Evolutionary conservation across 2,888 invertebrate genomes (phyloP).

Genomic region (Heliconius ethilla): DNA sequence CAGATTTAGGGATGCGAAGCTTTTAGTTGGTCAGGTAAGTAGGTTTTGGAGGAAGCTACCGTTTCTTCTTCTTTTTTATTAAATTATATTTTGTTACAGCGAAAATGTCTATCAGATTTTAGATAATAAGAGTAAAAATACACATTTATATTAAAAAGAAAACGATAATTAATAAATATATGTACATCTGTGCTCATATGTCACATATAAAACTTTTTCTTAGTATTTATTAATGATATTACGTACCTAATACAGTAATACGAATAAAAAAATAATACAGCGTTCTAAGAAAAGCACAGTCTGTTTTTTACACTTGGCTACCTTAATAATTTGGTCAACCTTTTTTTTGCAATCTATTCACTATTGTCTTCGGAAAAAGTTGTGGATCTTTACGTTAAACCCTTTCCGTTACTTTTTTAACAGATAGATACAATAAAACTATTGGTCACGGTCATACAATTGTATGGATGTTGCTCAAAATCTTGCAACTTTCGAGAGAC

Average conservation of each 20-base stretch:
- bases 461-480: slow-evolving; percentile 15
- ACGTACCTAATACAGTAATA: neutral
- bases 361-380: slow-evolving; percentile 72
- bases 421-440: slow-evolving; percentile 39
- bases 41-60: neutral
- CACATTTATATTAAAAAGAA: neutral
- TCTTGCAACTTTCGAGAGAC: slow-evolving; percentile 3
- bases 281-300: neutral
- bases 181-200: neutral
- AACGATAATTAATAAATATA: neutral
- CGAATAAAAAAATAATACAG: neutral
- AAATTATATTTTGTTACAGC: neutral
- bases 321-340: slow-evolving; percentile 56
- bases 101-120: neutral
- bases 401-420: slow-evolving; percentile 65
- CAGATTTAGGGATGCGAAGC: slow-evolving; percentile 43
- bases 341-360: slow-evolving; percentile 32
- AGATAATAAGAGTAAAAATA: neutral
- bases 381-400: slow-evolving; percentile 63
- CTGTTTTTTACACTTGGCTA: slow-evolving; percentile 37
- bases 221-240: neutral
- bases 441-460: slow-evolving; percentile 42
- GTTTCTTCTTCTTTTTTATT: neutral
- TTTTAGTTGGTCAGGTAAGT: slow-evolving; percentile 27
- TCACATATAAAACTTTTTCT: too few relatives aligned